phyloP scores from a whole-genome alignment of 2,888 invertebrate species.

The Sminthurinus aureus region DNA sequence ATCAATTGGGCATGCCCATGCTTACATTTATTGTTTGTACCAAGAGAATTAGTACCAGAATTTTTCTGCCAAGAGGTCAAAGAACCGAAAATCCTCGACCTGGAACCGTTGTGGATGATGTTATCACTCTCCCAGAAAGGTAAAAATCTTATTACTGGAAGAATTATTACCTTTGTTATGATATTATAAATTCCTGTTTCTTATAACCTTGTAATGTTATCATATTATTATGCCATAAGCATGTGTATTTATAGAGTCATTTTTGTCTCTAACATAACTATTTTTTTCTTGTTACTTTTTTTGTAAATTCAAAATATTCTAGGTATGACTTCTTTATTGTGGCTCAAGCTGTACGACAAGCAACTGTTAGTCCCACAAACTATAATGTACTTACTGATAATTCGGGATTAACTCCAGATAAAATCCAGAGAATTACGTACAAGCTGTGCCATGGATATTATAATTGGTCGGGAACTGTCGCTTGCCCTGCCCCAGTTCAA shows the following conservation, averaged over 20 bases:
- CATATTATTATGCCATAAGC: neutral
- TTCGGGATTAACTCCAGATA: constrained; percentile 74
- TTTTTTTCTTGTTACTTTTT: constrained; percentile 14
- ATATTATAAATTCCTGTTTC: neutral
- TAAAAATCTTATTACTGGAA: constrained; percentile 61
- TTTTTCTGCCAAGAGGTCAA: constrained; percentile 5
- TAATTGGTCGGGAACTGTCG: constrained; percentile 76
- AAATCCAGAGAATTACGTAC: constrained; percentile 82
- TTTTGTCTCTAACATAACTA: neutral
- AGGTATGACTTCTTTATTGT: constrained; percentile 91
- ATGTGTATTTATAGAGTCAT: neutral
- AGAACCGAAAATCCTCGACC: constrained; percentile 71
- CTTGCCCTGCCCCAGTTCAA: constrained; percentile 68
- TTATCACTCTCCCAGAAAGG: constrained; percentile 76
- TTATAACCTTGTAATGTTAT: neutral
- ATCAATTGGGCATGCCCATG: constrained; percentile 51
- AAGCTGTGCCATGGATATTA: constrained; percentile 89
- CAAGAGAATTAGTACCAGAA: constrained; percentile 76
- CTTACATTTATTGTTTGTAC: constrained; percentile 85
- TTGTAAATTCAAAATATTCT: constrained; percentile 46
- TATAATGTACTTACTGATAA: constrained; percentile 86
- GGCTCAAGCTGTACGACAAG: constrained; percentile 84
- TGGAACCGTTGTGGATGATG: constrained; percentile 86
- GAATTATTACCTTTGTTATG: neutral
- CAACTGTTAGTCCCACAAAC: constrained; percentile 89